Percentiles rank a stretch among this genome's conserved stretches.
These are phyloP conservation scores for Acanthornis magna DNA, from an alignment of 2,797 vertebrate genomes.

Conservation along the genomic window DNA sequence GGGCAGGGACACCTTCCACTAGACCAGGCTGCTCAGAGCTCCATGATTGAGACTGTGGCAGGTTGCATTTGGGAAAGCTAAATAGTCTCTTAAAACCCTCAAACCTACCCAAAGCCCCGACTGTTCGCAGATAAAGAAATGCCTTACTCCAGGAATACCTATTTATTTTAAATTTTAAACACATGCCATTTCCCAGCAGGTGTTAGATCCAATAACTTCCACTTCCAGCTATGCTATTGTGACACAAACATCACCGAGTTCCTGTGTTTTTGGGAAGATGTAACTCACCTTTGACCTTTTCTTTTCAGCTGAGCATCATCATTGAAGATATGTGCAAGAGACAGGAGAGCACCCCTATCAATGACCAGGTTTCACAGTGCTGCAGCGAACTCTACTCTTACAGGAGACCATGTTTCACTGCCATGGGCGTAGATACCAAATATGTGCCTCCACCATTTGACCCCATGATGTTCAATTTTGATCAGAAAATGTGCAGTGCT, in stretches of 20 bases:
- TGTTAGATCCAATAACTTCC: neutral
- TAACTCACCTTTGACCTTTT: neutral
- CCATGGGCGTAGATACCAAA: conserved; percentile 39
- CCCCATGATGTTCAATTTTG: conserved; percentile 60
- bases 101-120: neutral
- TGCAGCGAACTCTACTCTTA: conserved; percentile 48
- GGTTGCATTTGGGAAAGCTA: neutral
- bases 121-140: neutral
- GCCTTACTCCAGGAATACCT: neutral
- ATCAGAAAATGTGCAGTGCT: conserved; percentile 54
- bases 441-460: conserved; percentile 51
- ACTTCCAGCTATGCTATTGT: neutral
- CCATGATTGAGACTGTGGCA: neutral
- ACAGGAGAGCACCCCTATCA: conserved; percentile 66
- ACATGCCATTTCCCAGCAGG: neutral
- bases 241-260: neutral
- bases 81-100: neutral
- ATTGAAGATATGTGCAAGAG: conserved; percentile 57
- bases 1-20: neutral
- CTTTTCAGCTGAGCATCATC: conserved; percentile 46
- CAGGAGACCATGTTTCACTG: conserved; percentile 63
- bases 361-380: conserved; percentile 58
- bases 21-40: neutral
- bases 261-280: neutral
- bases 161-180: neutral